phyloP scores from a whole-genome alignment of 2,888 invertebrate genomes.

The Trissoscelio sp. region DNA sequence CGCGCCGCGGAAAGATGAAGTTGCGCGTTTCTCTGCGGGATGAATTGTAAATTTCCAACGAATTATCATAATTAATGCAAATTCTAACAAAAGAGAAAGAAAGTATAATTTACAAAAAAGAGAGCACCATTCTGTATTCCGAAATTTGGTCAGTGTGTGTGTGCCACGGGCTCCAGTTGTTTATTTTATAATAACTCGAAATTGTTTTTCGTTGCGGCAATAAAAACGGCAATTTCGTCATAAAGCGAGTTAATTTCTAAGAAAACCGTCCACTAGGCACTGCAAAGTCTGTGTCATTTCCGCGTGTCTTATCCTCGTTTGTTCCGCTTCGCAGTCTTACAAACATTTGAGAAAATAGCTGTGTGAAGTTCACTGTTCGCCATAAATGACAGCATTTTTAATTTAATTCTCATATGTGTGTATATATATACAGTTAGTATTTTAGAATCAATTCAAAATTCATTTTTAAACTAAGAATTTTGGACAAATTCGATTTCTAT shows the following conservation, averaged over 20 bases:
- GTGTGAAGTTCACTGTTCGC: constrained; percentile 2
- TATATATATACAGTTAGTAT: no score
- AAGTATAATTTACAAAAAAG: background rate
- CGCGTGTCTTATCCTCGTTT: constrained; percentile 52
- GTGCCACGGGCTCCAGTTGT: no score
- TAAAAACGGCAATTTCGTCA: constrained; percentile 20
- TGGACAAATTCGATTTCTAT: no score
- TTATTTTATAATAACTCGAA: no score
- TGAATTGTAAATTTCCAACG: constrained; percentile 32
- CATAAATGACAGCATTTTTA: constrained; percentile 16
- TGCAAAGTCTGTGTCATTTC: constrained; percentile 53
- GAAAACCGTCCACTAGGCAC: constrained; percentile 15
- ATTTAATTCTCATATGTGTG: constrained; percentile 1
- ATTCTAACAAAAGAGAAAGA: background rate
- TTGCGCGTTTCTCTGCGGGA: constrained; percentile 17
- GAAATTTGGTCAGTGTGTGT: no score
- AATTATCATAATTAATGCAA: constrained; percentile 39
- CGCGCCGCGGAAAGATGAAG: constrained; percentile 24
- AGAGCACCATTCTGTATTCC: no score
- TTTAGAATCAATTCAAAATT: no score
- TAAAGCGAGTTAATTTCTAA: constrained; percentile 43
- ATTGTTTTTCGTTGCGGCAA: background rate
- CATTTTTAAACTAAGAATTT: no score
- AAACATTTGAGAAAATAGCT: constrained; percentile 32
- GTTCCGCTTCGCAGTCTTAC: constrained; percentile 41